phyloP scores from a whole-genome alignment of 2,113 vertebrate species.

The Podarcis muralis region DNA sequence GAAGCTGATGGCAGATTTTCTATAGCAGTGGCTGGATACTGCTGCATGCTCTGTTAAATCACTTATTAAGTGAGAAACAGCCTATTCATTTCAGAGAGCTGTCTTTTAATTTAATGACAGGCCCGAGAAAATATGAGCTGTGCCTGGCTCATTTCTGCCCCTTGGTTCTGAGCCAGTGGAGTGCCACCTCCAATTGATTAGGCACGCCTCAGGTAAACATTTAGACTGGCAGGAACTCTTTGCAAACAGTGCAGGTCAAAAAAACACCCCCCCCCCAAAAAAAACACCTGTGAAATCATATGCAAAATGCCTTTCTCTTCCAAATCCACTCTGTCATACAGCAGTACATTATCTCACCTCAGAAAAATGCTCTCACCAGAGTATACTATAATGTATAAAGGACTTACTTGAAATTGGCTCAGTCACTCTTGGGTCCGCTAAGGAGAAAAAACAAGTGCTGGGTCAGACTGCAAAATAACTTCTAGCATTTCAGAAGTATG shows the following conservation, averaged over 20 bases:
- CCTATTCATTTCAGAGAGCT: conserved; percentile 45
- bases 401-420: conserved; percentile 89
- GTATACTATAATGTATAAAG: not conserved
- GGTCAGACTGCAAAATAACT: conserved; percentile 50
- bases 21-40: conserved; percentile 22
- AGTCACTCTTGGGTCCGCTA: conserved; percentile 94
- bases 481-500: conserved; percentile 34
- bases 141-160: conserved; percentile 41
- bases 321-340: not conserved
- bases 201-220: conserved; percentile 61
- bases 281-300: conserved; percentile 46
- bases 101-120: conserved; percentile 47
- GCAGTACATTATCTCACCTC: conserved; percentile 41
- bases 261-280: conserved; percentile 1
- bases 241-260: conserved; percentile 42
- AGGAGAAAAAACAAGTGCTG: conserved; percentile 62
- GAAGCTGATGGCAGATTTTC: conserved; percentile 7
- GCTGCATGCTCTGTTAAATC: conserved; percentile 50
- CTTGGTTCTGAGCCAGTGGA: conserved; percentile 53
- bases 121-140: conserved; percentile 53
- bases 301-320: conserved; percentile 30
- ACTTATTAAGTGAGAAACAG: conserved; percentile 41
- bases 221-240: conserved; percentile 54
- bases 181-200: conserved; percentile 7
- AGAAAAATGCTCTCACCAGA: conserved; percentile 32